Base-by-base conservation (phyloP, 2,113 vertebrate species). In the Scomber scombrus region DNA sequence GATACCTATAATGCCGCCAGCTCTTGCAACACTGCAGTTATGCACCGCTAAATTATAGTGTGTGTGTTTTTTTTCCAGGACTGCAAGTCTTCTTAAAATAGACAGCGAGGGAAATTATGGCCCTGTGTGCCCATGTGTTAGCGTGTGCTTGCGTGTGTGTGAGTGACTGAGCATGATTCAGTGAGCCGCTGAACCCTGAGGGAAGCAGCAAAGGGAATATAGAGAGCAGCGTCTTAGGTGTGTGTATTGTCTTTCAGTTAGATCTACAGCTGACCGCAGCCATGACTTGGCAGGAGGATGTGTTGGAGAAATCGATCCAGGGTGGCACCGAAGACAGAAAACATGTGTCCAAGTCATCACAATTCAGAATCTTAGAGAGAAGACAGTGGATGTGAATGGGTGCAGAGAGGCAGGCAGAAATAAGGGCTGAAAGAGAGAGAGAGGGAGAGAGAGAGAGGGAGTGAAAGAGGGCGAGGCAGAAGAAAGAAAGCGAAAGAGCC, bases 21-120 rank as follows among this genome's bases (percentile, higher is more conserved):
- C 69, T 70, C 75, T 31, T 29, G 31, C 68, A 64, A 70, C 85
- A 63, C 56, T 84, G 10, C 82, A 73, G 75, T 88, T 88, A 78
- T 67, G 71, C 43, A 52, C 85, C 23, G 2, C 86, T 70, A 91
- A 94, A 92, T 93, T 93, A 93, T 77, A 92, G 89, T 69, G 71
- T 87, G 88, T 65, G 34, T 87, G 56, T 78, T 62, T 61, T 75
- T 70, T 85, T 63, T 76, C 13, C 51, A 76, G 74, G 64, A 58
- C 78, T 88, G 54, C 11, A 21, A 82, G 57, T 66, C 57, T 43
- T 89, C 91, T 70, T 80, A 88, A 93, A 93, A 93, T 93, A 93
- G 89, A 89, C 77, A 69, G 84, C 47, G 21, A 56, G 45, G 78
- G 50, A 89, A 91, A 89, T 89, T 77, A 91, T 81, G 79, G 82